Base-by-base conservation (phyloP, 2,888 invertebrate species). In the Helleia helle region DNA sequence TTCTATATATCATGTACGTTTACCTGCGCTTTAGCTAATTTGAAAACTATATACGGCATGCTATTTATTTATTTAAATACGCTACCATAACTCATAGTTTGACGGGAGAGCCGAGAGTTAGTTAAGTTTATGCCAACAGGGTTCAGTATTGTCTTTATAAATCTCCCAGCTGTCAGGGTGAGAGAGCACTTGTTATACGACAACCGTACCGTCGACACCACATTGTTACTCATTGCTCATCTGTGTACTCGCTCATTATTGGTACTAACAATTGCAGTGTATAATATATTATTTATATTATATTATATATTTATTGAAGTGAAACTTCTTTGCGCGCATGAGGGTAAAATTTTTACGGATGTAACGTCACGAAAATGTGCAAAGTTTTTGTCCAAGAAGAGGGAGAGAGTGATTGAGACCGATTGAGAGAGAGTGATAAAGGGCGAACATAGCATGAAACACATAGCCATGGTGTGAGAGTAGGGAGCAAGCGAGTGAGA, bases 141-240 rank as follows among this genome's bases (percentile, higher is more conserved):
- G 18, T 31, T 31, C 7, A 34, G 34, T 22, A 34, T 34, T 34
- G 34, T 34, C 34, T 34, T 17, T 18, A 18, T 34, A 34, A 22
- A 34, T 34, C 34, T 34, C 34, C 18, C 18, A 11, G 18, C 34
- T 34, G 34, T 22, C 22, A 22, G 22, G 22, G 8, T 22, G 18
- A 7, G 22, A 22, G 12, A 58, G 49, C 48, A 41, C 39, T 49
- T 43, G 55, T 66, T 42, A 44, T 31, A 42, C 40, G 41, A 36
- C 29, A 26, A 38, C 34, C 41, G 28, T 25, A 38, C 34, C 41
- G 28, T 36, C 34, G 34, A 34, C 34, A 18, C 22, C 11, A 34
- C 22, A 12, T 8, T 43, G 29, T 36, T 22, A 11, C 47, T 39
- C 48, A 46, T 46, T 38, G 38, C 43, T 48, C 46, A 42, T 46